These are phyloP conservation scores for human DNA, from an alignment of 2,113 vertebrate species.

Conservation along the genomic window GRCh38 chr9:13132501-13133000, in stretches of 20 bases:
- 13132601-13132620: not conserved
- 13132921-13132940: not conserved
- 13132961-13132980: not conserved
- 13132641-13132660: not conserved
- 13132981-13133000: not conserved
- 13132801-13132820: not conserved
- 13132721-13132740: not conserved
- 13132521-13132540: not conserved
- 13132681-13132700: not conserved
- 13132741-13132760: not conserved
- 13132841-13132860: not conserved
- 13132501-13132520: not conserved
- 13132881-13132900: not conserved
- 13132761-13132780: not conserved
- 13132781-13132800: not conserved
- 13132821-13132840: not conserved
- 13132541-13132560: not conserved
- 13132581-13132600: not conserved
- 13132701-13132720: not conserved
- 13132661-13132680: not conserved
- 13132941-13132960: not conserved
- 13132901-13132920: not conserved
- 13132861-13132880: no score
- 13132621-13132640: not conserved
- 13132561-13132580: not conserved